These are phyloP conservation scores for Microplitis deprimator DNA, from an alignment of 2,888 invertebrate species.

Conservation along the genomic window DNA sequence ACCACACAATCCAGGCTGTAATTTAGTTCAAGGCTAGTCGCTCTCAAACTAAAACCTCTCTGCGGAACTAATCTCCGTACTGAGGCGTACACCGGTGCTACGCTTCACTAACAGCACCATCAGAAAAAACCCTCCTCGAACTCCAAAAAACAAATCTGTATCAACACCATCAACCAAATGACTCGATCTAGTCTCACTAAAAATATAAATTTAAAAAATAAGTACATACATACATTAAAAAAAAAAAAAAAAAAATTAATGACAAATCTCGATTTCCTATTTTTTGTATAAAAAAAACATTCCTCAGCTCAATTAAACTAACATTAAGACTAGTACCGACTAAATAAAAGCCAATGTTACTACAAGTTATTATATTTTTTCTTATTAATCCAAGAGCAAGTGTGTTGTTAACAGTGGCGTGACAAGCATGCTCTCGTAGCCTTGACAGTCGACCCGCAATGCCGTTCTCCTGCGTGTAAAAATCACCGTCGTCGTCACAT, in stretches of 20 bases:
- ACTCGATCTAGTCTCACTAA: too few species aligned
- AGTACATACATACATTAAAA: too few species aligned
- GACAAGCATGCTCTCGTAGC: conserved; percentile 62
- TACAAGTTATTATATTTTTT: conserved; percentile 50
- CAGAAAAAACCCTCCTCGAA: conserved; percentile 26
- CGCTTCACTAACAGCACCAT: conserved; percentile 38
- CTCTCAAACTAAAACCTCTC: conserved; percentile 46
- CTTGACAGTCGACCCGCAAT: conserved; percentile 66
- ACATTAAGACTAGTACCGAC: background rate
- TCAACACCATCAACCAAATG: background rate
- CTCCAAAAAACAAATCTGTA: conserved; percentile 1
- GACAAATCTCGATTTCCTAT: too few species aligned
- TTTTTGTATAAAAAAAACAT: background rate
- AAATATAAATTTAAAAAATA: too few species aligned
- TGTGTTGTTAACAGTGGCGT: conserved; percentile 54
- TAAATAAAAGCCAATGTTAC: background rate
- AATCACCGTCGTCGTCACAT: conserved; percentile 25
- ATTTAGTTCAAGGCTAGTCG: conserved; percentile 61
- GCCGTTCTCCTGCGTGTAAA: conserved; percentile 46
- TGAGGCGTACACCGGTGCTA: conserved; percentile 43
- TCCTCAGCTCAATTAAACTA: background rate
- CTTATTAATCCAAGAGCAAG: conserved; percentile 52
- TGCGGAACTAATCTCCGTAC: conserved; percentile 58
- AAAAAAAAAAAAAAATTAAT: too few species aligned
- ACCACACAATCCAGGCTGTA: conserved; percentile 40